Percentiles rank a stretch among this genome's conserved stretches.
Evolutionary conservation across 2,113 vertebrate species (phyloP).

Genomic region (Carassius auratus): DNA sequence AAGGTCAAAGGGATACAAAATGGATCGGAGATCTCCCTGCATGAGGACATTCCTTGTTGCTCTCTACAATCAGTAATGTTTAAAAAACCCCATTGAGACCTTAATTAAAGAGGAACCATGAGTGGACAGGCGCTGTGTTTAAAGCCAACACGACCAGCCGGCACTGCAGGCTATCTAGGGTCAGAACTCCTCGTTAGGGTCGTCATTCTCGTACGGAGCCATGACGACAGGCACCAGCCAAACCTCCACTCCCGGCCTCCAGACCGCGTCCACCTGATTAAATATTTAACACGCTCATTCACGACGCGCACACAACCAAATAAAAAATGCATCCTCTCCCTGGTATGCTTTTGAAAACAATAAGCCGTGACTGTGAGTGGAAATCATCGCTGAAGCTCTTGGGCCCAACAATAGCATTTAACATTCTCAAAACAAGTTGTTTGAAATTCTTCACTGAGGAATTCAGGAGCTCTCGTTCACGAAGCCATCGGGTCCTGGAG

Average conservation of each 20-base stretch:
- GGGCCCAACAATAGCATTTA: not conserved
- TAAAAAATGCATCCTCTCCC: constrained; percentile 17
- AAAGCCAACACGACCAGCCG: constrained; percentile 49
- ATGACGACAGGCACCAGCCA: constrained; percentile 51
- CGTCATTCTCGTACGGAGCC: constrained; percentile 55
- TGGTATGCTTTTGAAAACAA: not conserved
- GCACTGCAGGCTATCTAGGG: constrained; percentile 47
- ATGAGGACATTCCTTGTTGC: not conserved
- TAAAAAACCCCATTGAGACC: constrained; percentile 52
- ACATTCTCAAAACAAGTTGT: not conserved
- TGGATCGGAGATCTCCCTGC: not conserved
- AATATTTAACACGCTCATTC: constrained; percentile 49
- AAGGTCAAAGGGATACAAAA: not conserved
- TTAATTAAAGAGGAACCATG: constrained; percentile 64
- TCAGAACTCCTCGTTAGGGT: constrained; percentile 29
- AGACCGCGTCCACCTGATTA: constrained; percentile 31
- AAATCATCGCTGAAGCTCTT: not conserved
- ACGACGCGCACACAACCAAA: constrained; percentile 13
- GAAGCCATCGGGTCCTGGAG: not conserved
- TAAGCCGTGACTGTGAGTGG: not conserved
- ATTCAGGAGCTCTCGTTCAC: not conserved
- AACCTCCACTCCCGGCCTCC: constrained; percentile 5
- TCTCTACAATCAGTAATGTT: constrained; percentile 59
- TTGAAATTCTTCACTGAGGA: not conserved
- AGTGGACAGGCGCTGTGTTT: constrained; percentile 40